These are phyloP conservation scores for Pseudocheirus occidentalis DNA, from an alignment of 2,797 vertebrate species.

Conservation along the genomic window DNA sequence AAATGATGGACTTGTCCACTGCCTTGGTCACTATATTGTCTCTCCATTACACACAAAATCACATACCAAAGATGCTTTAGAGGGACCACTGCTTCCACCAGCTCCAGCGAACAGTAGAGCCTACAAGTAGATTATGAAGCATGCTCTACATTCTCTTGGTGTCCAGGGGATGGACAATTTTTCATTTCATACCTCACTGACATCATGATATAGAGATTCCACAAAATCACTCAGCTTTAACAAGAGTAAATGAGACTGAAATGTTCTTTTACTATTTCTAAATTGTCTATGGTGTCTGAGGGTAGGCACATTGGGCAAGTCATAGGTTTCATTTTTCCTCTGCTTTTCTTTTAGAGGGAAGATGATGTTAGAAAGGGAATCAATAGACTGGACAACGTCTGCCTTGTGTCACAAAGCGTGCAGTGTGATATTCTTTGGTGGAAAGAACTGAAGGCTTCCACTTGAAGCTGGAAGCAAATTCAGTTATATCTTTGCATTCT, in stretches of 20 bases:
- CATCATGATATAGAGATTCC: conserved; percentile 43
- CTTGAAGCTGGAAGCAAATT: conserved; percentile 41
- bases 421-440: conserved; percentile 16
- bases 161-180: conserved; percentile 49
- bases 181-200: conserved; percentile 69
- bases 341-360: conserved; percentile 35
- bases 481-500: background rate
- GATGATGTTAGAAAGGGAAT: conserved; percentile 19
- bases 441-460: background rate
- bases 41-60: conserved; percentile 17
- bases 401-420: conserved; percentile 23
- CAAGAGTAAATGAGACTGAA: conserved; percentile 54
- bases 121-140: conserved; percentile 39
- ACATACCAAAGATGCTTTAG: background rate
- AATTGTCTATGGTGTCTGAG: conserved; percentile 24
- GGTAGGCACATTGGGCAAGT: background rate
- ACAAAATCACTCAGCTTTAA: conserved; percentile 55
- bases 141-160: conserved; percentile 40
- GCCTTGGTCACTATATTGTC: background rate
- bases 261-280: conserved; percentile 31
- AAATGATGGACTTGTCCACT: background rate
- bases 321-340: conserved; percentile 21
- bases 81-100: conserved; percentile 14
- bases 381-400: background rate
- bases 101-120: background rate